These are phyloP conservation scores for Drosophila takahashii DNA, from an alignment of 1,140 invertebrate genomes.

Conservation along the genomic window DNA sequence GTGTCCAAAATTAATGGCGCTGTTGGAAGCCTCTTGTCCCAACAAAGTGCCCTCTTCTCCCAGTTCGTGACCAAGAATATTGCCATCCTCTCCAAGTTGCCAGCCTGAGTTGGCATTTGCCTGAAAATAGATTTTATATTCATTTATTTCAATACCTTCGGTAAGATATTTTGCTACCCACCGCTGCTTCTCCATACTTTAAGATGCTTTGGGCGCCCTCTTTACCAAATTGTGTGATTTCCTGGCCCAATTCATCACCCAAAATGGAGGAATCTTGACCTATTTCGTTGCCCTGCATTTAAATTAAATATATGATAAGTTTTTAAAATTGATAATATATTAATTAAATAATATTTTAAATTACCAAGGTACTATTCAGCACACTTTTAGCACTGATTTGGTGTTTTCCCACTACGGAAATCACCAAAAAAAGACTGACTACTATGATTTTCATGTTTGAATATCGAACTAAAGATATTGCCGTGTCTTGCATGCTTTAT, in stretches of 20 bases:
- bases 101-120: not conserved
- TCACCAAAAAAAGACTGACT: slow-evolving; percentile 16
- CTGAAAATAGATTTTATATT: not conserved
- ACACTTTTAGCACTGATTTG: slow-evolving; percentile 47
- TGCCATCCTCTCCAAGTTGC: slow-evolving; percentile 38
- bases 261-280: slow-evolving; percentile 43
- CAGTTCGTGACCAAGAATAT: slow-evolving; percentile 29
- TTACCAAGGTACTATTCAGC: slow-evolving; percentile 23
- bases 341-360: not conserved
- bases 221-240: slow-evolving; percentile 22
- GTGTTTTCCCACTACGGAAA: slow-evolving; percentile 32
- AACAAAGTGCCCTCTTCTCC: slow-evolving; percentile 28
- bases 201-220: slow-evolving; percentile 6
- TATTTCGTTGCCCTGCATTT: slow-evolving; percentile 35
- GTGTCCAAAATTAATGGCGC: slow-evolving; percentile 27
- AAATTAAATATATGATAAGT: no score
- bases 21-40: slow-evolving; percentile 17
- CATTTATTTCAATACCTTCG: not conserved
- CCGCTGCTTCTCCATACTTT: slow-evolving; percentile 21
- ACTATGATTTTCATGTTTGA: slow-evolving; percentile 48
- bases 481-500: slow-evolving; percentile 16
- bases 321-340: no score
- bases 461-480: slow-evolving; percentile 36
- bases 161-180: not conserved
- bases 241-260: slow-evolving; percentile 29